Evolutionary conservation across 2,113 vertebrate genomes (phyloP), one percentile per base, ranked within the genome.

Genomic region (Elachura formosa): DNA sequence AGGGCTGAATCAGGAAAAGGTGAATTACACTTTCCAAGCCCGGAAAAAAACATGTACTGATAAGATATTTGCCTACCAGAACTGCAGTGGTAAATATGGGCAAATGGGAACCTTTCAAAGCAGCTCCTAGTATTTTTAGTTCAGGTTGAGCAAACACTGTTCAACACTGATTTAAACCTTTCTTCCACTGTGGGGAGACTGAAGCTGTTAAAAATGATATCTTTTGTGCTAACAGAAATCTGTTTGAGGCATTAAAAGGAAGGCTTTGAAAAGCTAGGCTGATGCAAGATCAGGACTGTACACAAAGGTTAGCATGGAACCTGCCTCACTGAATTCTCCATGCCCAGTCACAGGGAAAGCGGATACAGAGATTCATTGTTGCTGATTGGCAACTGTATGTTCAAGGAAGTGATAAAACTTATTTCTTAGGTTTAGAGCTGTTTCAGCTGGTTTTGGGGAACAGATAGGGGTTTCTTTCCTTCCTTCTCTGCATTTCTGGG

Each of bases 1-100:
- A 78, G 95, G 88, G 62, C 91, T 97, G 96, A 96, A 96, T 97
- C 96, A 86, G 89, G 94, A 94, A 96, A 96, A 74, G 75, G 71
- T 25, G 20, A 84, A 95, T 87, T 83, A 84, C 80, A 94, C 61
- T 81, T 97, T 95, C 90, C 93, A 49, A 80, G 91, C 38, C 72
- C 0, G 51, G 91, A 89, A 87, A 93, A 92, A 91, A 96, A 61
- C 71, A 86, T 68, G 64, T 40, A 62, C 51, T 31, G 95, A 91
- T 94, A 95, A 97, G 93, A 52, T 86, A 96, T 95, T 95, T 88
- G 83, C 87, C 18, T 81, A 63, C 29, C 78, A 79, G 91, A 97
- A 95, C 72, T 69, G 34, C 79, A 71, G 87, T 3, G 1, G 78
- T 67, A 94, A 91, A 94, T 87, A 77, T 28, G 85, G 77, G 58